Conservation (phyloP, 2,113 vertebrate genomes). For the Danionella cerebrum region DNA sequence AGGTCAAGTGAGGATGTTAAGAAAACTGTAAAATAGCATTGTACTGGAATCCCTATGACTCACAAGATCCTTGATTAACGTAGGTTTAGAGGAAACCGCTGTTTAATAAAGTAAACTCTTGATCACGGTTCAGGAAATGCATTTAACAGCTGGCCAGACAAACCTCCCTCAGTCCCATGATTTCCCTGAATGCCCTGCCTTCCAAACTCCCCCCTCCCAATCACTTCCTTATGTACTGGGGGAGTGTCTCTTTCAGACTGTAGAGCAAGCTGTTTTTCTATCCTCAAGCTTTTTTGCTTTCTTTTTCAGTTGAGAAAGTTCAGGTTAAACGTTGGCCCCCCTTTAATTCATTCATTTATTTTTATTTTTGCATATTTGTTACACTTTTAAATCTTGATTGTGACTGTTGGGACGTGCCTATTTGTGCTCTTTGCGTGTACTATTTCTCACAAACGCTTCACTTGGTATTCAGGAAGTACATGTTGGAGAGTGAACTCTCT, state of each 20-base stretch:
- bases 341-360: no score
- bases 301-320: no score
- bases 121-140: not conserved
- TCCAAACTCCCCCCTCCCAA: not conserved
- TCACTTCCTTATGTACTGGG: not conserved
- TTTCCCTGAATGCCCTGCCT: conserved; percentile 10
- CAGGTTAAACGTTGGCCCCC: no score
- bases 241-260: conserved; percentile 5
- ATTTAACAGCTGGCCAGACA: not conserved
- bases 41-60: not conserved
- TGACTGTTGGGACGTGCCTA: no score
- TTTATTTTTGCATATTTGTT: no score
- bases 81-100: not conserved
- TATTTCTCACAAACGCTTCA: no score
- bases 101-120: conserved; percentile 1
- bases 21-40: not conserved
- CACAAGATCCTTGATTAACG: not conserved
- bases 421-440: no score
- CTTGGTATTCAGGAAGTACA: no score
- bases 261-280: conserved; percentile 10
- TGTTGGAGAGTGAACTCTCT: no score
- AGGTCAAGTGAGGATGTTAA: no score
- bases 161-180: not conserved
- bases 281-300: no score
- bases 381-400: no score